Conservation (phyloP, 2,888 invertebrate species). For the Heliconius hortense region DNA sequence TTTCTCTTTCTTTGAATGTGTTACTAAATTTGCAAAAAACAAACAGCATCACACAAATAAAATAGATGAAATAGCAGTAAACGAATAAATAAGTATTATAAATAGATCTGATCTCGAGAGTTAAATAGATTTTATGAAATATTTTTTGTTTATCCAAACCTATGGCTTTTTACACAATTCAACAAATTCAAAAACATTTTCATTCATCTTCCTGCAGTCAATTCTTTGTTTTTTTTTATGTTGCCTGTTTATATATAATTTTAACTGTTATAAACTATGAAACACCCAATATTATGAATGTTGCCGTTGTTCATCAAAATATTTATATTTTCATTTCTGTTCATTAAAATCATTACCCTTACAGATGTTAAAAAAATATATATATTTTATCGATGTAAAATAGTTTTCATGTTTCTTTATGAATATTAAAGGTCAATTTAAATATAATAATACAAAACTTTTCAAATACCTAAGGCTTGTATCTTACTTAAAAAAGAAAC, state of each 20-base stretch:
- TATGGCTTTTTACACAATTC: too few relatives aligned
- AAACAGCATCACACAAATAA: neutral
- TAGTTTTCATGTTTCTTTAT: neutral
- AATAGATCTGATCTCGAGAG: slow-evolving; percentile 25
- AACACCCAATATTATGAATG: neutral
- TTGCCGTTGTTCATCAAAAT: neutral
- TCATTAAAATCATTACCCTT: neutral
- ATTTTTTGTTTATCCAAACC: neutral
- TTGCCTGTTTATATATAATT: too few relatives aligned
- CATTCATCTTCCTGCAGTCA: neutral
- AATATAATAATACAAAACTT: neutral
- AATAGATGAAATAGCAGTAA: slow-evolving; percentile 7
- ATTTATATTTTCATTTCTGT: neutral
- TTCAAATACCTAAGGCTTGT: neutral
- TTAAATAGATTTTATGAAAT: slow-evolving; percentile 17
- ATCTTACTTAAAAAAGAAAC: neutral
- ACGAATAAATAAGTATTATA: slow-evolving; percentile 18
- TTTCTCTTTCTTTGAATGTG: neutral
- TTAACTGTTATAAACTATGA: neutral
- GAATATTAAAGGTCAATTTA: neutral
- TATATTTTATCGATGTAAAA: neutral
- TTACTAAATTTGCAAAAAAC: neutral
- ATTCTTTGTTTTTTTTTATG: neutral
- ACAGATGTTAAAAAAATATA: neutral
- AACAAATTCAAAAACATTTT: too few relatives aligned